Percentiles rank a stretch among this genome's conserved stretches.
Conservation (phyloP, 2,113 vertebrate genomes). For the pig (Sus scrofa) region DNA sequence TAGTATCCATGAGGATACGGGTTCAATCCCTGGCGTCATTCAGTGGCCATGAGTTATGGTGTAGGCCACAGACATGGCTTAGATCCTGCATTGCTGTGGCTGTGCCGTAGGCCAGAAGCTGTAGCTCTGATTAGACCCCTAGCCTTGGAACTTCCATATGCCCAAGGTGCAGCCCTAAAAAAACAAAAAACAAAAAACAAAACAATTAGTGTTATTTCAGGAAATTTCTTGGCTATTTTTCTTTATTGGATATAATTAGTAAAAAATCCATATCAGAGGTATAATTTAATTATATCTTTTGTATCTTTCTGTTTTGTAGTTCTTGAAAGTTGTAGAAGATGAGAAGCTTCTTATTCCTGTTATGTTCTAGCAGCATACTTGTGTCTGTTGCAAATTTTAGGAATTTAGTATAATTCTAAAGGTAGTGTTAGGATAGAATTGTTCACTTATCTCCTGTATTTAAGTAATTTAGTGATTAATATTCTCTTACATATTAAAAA, state of each 20-base stretch:
- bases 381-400: neutral
- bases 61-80: too few relatives aligned
- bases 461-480: neutral
- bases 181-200: too few relatives aligned
- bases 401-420: neutral
- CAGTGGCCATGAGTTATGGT: too few relatives aligned
- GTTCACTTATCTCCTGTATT: neutral
- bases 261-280: neutral
- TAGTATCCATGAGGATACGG: too few relatives aligned
- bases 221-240: neutral
- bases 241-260: neutral
- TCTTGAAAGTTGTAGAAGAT: neutral
- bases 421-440: neutral
- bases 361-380: neutral
- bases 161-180: too few relatives aligned
- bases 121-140: too few relatives aligned
- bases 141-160: too few relatives aligned
- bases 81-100: too few relatives aligned
- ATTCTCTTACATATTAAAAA: neutral
- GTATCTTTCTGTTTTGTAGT: neutral
- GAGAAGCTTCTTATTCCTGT: neutral
- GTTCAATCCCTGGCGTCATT: too few relatives aligned
- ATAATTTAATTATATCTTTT: neutral
- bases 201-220: conserved; percentile 4
- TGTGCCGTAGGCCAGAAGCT: too few relatives aligned